Evolutionary conservation across 2,113 vertebrate species (phyloP).

Genomic region (Abramis brama): DNA sequence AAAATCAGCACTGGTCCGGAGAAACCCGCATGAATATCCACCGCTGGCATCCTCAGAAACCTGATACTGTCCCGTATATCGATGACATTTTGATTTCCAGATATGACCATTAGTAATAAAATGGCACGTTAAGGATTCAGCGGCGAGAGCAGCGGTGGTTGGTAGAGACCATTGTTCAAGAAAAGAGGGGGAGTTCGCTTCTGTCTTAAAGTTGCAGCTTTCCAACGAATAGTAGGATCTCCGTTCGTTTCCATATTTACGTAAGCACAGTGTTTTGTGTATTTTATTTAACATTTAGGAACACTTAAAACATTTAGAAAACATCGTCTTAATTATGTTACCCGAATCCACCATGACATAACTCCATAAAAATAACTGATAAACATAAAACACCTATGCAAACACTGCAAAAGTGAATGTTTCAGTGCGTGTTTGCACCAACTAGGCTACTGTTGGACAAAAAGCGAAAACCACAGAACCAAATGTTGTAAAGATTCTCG

Average conservation of each 20-base stretch:
- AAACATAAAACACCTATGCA: neutral
- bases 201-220: slow-evolving; percentile 90
- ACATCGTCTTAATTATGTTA: neutral
- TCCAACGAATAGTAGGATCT: slow-evolving; percentile 27
- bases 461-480: neutral
- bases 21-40: slow-evolving; percentile 63
- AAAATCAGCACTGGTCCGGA: slow-evolving; percentile 55
- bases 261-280: too few relatives aligned
- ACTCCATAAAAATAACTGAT: neutral
- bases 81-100: slow-evolving; percentile 71
- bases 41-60: slow-evolving; percentile 63
- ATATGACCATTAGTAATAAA: slow-evolving; percentile 81
- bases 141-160: slow-evolving; percentile 81
- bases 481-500: too few relatives aligned
- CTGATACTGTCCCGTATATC: slow-evolving; percentile 58
- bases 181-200: slow-evolving; percentile 74
- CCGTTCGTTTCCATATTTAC: neutral
- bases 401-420: neutral
- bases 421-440: neutral
- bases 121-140: slow-evolving; percentile 94
- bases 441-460: neutral
- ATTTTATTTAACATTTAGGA: neutral
- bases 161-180: slow-evolving; percentile 91
- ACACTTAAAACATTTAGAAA: neutral
- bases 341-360: neutral